Percentiles rank a stretch among this genome's conserved stretches.
These are phyloP conservation scores for Nebria salina DNA, from an alignment of 2,888 invertebrate genomes.

Conservation along the genomic window DNA sequence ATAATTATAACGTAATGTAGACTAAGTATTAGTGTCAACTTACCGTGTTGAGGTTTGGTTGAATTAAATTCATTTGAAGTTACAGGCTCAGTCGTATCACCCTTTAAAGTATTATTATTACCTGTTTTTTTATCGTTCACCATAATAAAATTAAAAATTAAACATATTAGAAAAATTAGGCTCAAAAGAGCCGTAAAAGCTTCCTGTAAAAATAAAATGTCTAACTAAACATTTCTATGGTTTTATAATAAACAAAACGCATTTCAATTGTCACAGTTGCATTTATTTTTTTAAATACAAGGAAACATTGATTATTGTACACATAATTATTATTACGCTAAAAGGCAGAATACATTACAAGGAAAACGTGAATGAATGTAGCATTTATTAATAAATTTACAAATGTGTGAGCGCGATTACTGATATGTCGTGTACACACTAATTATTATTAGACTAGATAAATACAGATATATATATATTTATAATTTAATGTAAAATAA, in stretches of 20 bases:
- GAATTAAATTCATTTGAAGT: neutral
- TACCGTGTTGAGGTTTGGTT: neutral
- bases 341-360: conserved; percentile 4
- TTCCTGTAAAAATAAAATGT: conserved; percentile 9
- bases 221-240: neutral
- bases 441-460: conserved; percentile 41
- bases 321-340: conserved; percentile 23
- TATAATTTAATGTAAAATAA: conserved; percentile 33
- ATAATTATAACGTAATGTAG: too few relatives aligned
- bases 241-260: neutral
- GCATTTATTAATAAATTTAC: conserved; percentile 45
- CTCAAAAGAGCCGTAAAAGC: neutral
- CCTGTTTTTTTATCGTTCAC: conserved; percentile 5
- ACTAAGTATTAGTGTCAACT: neutral
- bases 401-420: conserved; percentile 44
- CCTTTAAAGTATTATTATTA: neutral
- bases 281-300: conserved; percentile 43
- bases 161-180: neutral
- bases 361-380: conserved; percentile 30
- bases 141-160: conserved; percentile 5
- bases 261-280: conserved; percentile 11
- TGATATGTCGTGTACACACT: conserved; percentile 45
- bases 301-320: conserved; percentile 44
- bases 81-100: neutral
- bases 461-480: conserved; percentile 21